Percentiles rank a stretch among this genome's conserved stretches.
These are phyloP conservation scores for Bufo gargarizans DNA, from an alignment of 2,113 vertebrate genomes.

Conservation along the genomic window DNA sequence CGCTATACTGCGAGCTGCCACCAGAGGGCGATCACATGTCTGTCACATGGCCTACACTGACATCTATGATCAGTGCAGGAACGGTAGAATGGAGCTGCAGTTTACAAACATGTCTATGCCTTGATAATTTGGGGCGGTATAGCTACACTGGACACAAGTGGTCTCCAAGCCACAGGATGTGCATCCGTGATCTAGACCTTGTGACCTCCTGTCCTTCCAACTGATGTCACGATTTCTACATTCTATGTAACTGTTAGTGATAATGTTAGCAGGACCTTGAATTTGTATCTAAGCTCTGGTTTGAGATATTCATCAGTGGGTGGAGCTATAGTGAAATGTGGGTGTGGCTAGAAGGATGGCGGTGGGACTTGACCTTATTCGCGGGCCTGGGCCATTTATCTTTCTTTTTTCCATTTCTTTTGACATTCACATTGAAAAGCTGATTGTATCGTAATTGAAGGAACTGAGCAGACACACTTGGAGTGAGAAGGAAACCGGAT, in stretches of 20 bases:
- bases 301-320: not conserved
- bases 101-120: too few relatives aligned
- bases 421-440: not conserved
- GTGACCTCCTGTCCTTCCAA: not conserved
- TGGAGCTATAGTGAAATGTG: not conserved
- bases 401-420: not conserved
- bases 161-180: too few relatives aligned
- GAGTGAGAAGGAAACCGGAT: conserved; percentile 63
- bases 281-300: not conserved
- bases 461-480: not conserved
- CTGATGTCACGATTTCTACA: too few relatives aligned
- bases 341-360: not conserved
- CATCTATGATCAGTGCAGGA: too few relatives aligned
- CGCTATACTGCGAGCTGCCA: too few relatives aligned
- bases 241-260: too few relatives aligned
- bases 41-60: too few relatives aligned
- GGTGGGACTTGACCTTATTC: not conserved
- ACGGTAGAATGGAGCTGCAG: too few relatives aligned
- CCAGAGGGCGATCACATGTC: too few relatives aligned
- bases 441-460: not conserved
- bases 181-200: not conserved
- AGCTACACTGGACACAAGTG: too few relatives aligned
- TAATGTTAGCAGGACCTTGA: not conserved
- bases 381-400: not conserved
- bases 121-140: too few relatives aligned